A percentile compares a stretch with the other conserved stretches of the same genome.
phyloP scores from a whole-genome alignment of 2,113 vertebrate species.

The Argyrosomus japonicus region DNA sequence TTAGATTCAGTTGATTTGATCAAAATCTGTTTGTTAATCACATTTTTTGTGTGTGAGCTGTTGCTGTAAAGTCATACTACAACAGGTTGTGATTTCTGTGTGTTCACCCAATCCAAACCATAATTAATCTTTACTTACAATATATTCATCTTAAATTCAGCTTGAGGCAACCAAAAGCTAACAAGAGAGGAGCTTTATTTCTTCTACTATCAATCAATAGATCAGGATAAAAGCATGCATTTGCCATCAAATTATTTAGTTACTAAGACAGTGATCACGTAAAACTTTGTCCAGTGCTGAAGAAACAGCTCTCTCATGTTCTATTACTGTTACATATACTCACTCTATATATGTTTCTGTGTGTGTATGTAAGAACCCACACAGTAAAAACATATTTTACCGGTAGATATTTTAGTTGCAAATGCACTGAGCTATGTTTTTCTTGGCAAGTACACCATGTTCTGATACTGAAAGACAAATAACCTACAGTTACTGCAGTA shows the following conservation, averaged over 20 bases:
- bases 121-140: neutral
- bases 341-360: constrained; percentile 19
- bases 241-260: neutral
- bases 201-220: neutral
- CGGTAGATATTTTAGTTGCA: constrained; percentile 43
- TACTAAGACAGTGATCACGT: neutral
- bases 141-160: neutral
- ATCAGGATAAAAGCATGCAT: neutral
- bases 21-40: neutral
- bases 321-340: constrained; percentile 13
- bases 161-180: too few relatives aligned
- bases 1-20: neutral
- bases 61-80: neutral
- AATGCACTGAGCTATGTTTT: constrained; percentile 23
- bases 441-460: constrained; percentile 44
- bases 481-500: neutral
- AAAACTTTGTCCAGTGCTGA: neutral
- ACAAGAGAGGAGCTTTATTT: too few relatives aligned
- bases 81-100: neutral
- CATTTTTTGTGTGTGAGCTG: neutral
- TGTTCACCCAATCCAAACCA: neutral
- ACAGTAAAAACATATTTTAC: constrained; percentile 30
- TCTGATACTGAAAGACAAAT: constrained; percentile 20
- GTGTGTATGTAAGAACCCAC: constrained; percentile 29
- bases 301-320: constrained; percentile 3